A percentile compares a stretch with the other conserved stretches of the same genome.
Conservation (phyloP, 2,888 invertebrate species). For the Oligia fasciuncula region DNA sequence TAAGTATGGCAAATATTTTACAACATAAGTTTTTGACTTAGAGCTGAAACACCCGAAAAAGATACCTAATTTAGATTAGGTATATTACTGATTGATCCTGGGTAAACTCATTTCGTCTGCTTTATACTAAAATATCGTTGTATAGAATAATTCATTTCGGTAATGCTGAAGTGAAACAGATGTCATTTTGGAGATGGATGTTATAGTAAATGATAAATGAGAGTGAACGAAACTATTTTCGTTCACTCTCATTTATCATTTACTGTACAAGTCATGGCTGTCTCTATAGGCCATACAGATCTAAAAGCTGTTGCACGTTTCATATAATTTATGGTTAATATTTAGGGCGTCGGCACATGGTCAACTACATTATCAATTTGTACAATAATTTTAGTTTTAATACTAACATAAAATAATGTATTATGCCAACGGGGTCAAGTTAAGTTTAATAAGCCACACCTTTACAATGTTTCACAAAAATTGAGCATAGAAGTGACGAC, state of each 20-base stretch:
- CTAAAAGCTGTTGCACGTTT: background rate
- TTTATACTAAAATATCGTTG: background rate
- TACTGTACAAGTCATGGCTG: no score
- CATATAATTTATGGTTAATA: constrained; percentile 11
- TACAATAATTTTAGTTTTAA: constrained; percentile 11
- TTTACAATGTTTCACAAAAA: background rate
- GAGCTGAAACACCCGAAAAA: background rate
- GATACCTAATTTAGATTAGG: background rate
- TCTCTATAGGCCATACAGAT: background rate
- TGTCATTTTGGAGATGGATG: constrained; percentile 29
- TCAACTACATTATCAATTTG: constrained; percentile 16
- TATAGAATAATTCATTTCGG: constrained; percentile 1
- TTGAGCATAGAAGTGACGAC: background rate
- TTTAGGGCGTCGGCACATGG: constrained; percentile 20
- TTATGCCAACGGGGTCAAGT: background rate
- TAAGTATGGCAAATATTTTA: background rate
- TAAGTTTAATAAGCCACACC: constrained; percentile 11
- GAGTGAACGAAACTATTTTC: no score
- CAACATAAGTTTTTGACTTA: background rate
- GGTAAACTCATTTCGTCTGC: background rate
- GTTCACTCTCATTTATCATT: no score
- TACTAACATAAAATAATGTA: constrained; percentile 11
- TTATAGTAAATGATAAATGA: constrained; percentile 27
- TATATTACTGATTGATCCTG: background rate
- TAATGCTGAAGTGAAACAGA: constrained; percentile 7